Percentiles rank a stretch among this genome's conserved stretches.
Evolutionary conservation across 1,140 invertebrate genomes (phyloP).

Genomic region (Sitodiplosis mosellana): DNA sequence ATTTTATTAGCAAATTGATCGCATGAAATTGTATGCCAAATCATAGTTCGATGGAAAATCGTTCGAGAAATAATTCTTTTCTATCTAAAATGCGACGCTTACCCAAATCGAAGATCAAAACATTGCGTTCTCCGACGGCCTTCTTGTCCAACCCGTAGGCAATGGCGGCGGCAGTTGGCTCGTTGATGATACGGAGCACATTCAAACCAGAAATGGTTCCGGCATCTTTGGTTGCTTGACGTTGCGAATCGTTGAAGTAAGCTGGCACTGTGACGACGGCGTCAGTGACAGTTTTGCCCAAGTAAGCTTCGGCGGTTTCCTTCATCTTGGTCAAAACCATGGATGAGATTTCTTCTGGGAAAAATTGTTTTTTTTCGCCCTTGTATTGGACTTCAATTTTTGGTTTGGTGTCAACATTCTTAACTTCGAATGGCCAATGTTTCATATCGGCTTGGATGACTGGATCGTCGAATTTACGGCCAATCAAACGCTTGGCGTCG

Average conservation of each 20-base stretch:
- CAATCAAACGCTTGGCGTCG: conserved; percentile 92
- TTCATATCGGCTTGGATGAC: conserved; percentile 88
- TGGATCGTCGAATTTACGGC: conserved; percentile 76
- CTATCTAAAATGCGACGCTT: too few relatives aligned
- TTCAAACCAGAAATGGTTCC: conserved; percentile 80
- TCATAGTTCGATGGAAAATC: too few relatives aligned
- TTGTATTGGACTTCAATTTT: conserved; percentile 60
- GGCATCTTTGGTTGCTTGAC: conserved; percentile 90
- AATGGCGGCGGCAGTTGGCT: conserved; percentile 99
- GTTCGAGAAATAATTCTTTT: too few relatives aligned
- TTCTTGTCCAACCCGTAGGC: conserved; percentile 99
- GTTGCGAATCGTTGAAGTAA: conserved; percentile 96
- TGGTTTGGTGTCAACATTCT: conserved; percentile 63
- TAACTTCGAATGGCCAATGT: conserved; percentile 74
- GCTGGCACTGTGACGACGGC: conserved; percentile 97
- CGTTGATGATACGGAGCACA: conserved; percentile 99
- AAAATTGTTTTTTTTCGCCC: conserved; percentile 67
- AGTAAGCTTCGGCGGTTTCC: conserved; percentile 92
- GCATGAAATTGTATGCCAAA: too few relatives aligned
- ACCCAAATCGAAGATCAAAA: conserved; percentile 97
- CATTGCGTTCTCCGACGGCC: conserved; percentile 95
- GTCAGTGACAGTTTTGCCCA: conserved; percentile 93
- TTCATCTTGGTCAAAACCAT: conserved; percentile 98
- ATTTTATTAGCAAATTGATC: too few relatives aligned
- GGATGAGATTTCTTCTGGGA: conserved; percentile 94